phyloP scores from a whole-genome alignment of 1,140 invertebrate species.

The Brachionus rubens region DNA sequence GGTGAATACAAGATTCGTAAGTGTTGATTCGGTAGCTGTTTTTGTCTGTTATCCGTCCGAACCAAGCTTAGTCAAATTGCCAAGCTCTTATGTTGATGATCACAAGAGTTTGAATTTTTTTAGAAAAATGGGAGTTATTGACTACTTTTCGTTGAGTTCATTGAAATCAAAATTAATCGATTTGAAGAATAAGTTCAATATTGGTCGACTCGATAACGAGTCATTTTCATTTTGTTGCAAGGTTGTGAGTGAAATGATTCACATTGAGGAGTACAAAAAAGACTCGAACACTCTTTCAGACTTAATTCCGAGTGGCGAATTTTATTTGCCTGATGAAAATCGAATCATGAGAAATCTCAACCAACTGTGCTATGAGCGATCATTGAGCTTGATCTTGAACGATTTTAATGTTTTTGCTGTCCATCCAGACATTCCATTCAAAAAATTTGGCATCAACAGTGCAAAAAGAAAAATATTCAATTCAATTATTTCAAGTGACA shows the following conservation, averaged over 20 bases:
- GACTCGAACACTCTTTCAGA: background rate
- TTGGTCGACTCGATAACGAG: background rate
- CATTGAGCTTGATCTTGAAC: background rate
- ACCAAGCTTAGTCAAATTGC: background rate
- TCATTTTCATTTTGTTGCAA: background rate
- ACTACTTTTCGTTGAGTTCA: background rate
- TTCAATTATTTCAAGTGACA: background rate
- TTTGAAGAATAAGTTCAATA: background rate
- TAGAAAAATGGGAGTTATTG: background rate
- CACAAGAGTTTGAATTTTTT: conserved; percentile 10
- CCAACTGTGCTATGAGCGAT: background rate
- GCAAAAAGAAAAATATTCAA: background rate
- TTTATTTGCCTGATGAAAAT: conserved; percentile 35
- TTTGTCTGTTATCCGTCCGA: background rate
- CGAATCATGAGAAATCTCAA: background rate
- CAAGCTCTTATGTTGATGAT: background rate
- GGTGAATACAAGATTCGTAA: background rate
- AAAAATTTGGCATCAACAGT: conserved; percentile 7
- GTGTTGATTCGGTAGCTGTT: background rate
- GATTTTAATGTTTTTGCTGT: background rate
- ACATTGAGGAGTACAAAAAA: background rate
- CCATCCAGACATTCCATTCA: background rate
- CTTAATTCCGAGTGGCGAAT: background rate
- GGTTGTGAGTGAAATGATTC: conserved; percentile 12
- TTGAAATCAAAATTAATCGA: background rate